A percentile compares a stretch with the other conserved stretches of the same genome.
phyloP scores from a whole-genome alignment of 2,113 vertebrate species.

The Lophura nycthemera region DNA sequence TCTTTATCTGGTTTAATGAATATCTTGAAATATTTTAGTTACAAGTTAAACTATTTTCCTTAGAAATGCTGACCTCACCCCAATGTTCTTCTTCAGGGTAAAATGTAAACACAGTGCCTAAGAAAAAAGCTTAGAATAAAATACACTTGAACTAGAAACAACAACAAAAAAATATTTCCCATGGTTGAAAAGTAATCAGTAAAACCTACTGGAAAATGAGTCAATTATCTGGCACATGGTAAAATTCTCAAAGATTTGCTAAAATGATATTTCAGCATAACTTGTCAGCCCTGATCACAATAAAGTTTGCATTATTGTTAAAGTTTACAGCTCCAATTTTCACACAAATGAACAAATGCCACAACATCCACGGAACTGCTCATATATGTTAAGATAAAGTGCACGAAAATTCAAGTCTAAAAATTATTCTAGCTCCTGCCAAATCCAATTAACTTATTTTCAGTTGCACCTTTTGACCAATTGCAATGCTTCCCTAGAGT shows the following conservation, averaged over 20 bases:
- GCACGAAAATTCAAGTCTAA: neutral
- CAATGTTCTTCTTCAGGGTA: neutral
- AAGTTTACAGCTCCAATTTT: neutral
- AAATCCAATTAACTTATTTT: neutral
- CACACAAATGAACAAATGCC: neutral
- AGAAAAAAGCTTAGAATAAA: neutral
- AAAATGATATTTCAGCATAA: neutral
- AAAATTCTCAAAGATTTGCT: neutral
- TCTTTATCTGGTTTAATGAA: neutral
- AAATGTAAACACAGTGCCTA: neutral
- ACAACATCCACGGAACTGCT: neutral
- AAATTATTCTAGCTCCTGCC: neutral
- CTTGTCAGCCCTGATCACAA: neutral
- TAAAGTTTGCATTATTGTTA: neutral
- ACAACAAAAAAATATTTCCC: neutral
- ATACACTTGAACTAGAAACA: neutral
- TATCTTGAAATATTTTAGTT: conserved; percentile 18
- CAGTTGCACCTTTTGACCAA: neutral
- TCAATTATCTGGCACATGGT: neutral
- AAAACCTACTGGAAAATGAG: neutral
- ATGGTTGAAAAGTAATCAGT: neutral
- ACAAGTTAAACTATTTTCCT: conserved; percentile 25
- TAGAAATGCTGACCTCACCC: neutral
- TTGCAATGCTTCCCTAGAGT: neutral
- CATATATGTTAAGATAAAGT: neutral